Conservation (phyloP, 2,113 vertebrate species). For the cat (Felis catus) region F.catus_Fca126_mat1.0 CM031426.1:9118001-9118500, state of each 20-base stretch:
- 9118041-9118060: background rate
- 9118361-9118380: background rate
- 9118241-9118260: background rate
- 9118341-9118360: background rate
- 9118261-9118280: background rate
- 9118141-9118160: background rate
- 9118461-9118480: background rate
- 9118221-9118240: too few species aligned
- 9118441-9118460: background rate
- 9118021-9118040: background rate
- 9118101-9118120: background rate
- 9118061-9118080: background rate
- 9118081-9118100: too few species aligned
- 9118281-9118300: background rate
- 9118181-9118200: background rate
- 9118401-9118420: background rate
- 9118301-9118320: background rate
- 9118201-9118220: background rate
- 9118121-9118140: background rate
- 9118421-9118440: background rate
- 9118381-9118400: background rate
- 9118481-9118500: rapidly evolving
- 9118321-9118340: background rate
- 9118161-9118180: background rate
- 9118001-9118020: background rate